Evolutionary conservation across 2,797 vertebrate species (phyloP).

Genomic region (Clarias pachynema): DNA sequence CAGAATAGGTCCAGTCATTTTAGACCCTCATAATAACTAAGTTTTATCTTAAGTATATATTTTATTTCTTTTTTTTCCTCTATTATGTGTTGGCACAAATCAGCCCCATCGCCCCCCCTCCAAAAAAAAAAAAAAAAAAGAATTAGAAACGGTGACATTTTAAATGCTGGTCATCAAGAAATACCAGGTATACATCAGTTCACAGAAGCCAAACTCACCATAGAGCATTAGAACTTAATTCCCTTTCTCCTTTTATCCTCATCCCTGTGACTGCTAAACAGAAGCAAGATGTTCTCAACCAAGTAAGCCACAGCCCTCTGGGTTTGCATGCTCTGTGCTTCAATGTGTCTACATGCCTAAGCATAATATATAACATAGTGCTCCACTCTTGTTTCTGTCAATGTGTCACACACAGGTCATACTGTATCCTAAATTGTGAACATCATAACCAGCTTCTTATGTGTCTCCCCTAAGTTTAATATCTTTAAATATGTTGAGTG

Average conservation of each 20-base stretch:
- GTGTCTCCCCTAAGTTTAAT: constrained; percentile 48
- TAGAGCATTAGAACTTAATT: constrained; percentile 41
- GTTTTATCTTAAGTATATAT: neutral
- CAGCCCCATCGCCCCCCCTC: neutral
- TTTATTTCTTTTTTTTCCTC: neutral
- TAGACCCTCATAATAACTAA: neutral
- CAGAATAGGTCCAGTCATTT: neutral
- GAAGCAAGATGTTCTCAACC: constrained; percentile 86
- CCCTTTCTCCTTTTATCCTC: constrained; percentile 53
- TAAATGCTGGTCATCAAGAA: constrained; percentile 16
- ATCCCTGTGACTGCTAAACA: constrained; percentile 68
- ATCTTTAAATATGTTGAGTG: constrained; percentile 41
- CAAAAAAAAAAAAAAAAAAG: constrained; percentile 21
- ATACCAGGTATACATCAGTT: constrained; percentile 9
- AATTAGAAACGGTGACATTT: constrained; percentile 3
- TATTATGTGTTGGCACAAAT: constrained; percentile 9
- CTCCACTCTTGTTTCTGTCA: constrained; percentile 45
- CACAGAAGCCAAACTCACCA: constrained; percentile 20
- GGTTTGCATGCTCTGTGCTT: constrained; percentile 76
- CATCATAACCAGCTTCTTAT: constrained; percentile 49
- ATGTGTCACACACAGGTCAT: constrained; percentile 49
- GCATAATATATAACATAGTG: constrained; percentile 43
- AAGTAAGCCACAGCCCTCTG: constrained; percentile 77
- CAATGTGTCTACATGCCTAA: constrained; percentile 71
- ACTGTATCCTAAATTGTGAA: constrained; percentile 55